These are phyloP conservation scores for Amphiura filiformis DNA, from an alignment of 35 echinoderm and acorn worm species.

Conservation along the genomic window DNA sequence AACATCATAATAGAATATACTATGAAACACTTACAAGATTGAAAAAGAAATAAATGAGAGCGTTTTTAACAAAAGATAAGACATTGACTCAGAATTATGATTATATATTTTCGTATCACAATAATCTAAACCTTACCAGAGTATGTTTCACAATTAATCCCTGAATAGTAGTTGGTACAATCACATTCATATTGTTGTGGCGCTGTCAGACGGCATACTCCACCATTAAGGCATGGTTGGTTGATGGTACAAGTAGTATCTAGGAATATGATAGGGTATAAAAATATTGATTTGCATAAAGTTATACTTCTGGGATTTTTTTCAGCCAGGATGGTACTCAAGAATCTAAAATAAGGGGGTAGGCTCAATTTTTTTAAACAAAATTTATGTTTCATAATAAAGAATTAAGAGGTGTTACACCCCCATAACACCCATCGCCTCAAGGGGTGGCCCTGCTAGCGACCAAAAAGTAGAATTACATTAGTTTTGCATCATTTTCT, in stretches of 20 bases:
- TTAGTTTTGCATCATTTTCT: not conserved
- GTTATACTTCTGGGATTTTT: not conserved
- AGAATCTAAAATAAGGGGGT: not conserved
- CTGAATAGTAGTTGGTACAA: not conserved
- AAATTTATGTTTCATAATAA: not conserved
- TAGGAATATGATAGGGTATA: not conserved
- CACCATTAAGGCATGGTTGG: not conserved
- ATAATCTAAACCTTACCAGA: not conserved
- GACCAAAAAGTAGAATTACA: not conserved
- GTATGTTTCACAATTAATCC: constrained; percentile 13
- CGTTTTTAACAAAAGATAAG: not conserved
- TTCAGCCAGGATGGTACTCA: not conserved
- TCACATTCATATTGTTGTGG: not conserved
- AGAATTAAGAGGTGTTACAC: not conserved
- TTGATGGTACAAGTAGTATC: not conserved
- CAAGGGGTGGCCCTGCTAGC: not conserved
- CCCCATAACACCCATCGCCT: not conserved
- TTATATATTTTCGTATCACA: too few relatives aligned
- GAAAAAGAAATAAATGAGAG: too few relatives aligned
- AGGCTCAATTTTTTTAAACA: not conserved
- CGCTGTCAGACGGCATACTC: not conserved
- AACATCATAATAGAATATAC: not conserved
- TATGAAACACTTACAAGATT: too few relatives aligned
- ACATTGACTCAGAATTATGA: not conserved
- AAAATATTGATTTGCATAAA: not conserved